Conservation (phyloP, 2,888 invertebrate species). For the Parochlus steinenii region DNA sequence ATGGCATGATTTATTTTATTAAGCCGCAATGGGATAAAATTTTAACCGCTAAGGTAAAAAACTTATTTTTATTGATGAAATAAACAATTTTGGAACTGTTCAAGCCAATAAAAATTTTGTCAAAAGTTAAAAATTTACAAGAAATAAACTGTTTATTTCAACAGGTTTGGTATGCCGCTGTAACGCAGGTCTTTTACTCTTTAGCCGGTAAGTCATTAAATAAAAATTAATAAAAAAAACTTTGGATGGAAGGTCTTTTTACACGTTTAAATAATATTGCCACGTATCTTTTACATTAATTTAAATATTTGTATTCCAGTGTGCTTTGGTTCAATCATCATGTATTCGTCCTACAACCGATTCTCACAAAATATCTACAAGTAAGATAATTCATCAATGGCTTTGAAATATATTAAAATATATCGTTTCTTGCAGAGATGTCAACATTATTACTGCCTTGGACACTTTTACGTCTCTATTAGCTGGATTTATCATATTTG, state of each 20-base stretch:
- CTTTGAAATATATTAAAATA: conserved; percentile 3
- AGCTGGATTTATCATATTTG: conserved; percentile 39
- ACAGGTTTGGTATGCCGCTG: conserved; percentile 45
- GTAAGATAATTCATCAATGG: conserved; percentile 18
- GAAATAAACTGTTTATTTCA: no score
- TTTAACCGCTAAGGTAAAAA: conserved; percentile 30
- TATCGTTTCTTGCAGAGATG: conserved; percentile 29
- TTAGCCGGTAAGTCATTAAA: no score
- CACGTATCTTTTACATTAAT: no score
- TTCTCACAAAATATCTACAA: conserved; percentile 41
- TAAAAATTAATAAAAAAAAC: no score
- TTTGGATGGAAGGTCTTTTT: no score
- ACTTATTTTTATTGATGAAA: conserved; percentile 26
- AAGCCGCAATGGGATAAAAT: conserved; percentile 45
- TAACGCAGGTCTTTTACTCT: conserved; percentile 46
- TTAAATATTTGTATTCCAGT: no score
- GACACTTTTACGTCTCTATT: conserved; percentile 39
- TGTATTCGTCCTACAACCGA: conserved; percentile 43
- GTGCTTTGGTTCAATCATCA: conserved; percentile 44
- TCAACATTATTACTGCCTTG: conserved; percentile 35
- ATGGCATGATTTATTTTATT: conserved; percentile 47
- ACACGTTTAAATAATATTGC: no score
- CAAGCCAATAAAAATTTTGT: no score
- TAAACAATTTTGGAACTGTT: no score
- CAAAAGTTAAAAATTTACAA: no score